These are phyloP conservation scores for Erpetoichthys calabaricus DNA, from an alignment of 2,797 vertebrate species.

Conservation along the genomic window DNA sequence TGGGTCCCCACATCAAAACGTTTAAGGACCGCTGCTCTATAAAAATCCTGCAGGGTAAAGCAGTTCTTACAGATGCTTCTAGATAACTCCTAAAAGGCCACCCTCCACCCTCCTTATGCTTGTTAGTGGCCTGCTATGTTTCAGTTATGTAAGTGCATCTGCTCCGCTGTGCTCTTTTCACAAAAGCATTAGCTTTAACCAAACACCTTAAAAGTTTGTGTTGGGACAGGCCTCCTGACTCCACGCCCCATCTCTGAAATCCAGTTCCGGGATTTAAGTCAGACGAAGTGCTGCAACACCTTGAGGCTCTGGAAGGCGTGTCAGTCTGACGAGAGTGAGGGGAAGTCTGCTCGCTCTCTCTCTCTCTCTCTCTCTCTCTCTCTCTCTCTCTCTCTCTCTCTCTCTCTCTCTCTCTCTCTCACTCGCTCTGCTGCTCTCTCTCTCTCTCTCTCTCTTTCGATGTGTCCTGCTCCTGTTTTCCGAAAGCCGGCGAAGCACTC, in stretches of 20 bases:
- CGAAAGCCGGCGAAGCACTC: conserved; percentile 8
- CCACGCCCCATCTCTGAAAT: not conserved
- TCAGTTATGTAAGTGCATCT: too few species aligned
- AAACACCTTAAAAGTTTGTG: too few species aligned
- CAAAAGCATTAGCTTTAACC: too few species aligned
- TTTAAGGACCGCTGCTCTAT: too few species aligned
- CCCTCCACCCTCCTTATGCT: too few species aligned
- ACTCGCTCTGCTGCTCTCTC: not conserved
- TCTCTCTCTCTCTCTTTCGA: conserved; percentile 8
- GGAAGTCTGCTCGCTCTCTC: conserved; percentile 2
- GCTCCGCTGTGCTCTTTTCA: too few species aligned
- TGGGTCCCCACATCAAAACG: too few species aligned
- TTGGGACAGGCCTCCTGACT: too few species aligned
- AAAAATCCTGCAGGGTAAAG: too few species aligned
- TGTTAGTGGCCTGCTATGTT: too few species aligned
- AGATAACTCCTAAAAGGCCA: too few species aligned
- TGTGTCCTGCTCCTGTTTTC: conserved; percentile 12
- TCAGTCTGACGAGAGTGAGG: not conserved
- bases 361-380: conserved; percentile 6
- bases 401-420: conserved; percentile 8
- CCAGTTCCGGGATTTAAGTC: not conserved
- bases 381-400: conserved; percentile 1
- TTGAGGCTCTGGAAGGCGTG: conserved; percentile 2
- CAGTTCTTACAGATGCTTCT: too few species aligned
- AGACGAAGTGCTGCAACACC: not conserved